These are phyloP conservation scores for Podarcis raffonei DNA, from an alignment of 2,113 vertebrate species.

Conservation along the genomic window DNA sequence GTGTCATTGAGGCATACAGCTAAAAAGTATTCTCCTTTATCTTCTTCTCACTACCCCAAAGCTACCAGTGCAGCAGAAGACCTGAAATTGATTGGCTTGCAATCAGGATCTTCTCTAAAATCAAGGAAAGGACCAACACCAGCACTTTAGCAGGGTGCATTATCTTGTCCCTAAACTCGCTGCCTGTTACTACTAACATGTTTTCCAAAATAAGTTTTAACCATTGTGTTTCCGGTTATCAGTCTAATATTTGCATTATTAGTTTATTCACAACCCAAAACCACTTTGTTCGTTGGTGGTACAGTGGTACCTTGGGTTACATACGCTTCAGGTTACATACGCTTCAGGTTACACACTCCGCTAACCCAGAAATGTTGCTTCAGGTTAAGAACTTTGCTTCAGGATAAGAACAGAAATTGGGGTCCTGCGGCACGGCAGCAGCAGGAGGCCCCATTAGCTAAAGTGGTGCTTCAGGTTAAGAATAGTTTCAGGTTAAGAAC, in stretches of 20 bases:
- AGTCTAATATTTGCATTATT: neutral
- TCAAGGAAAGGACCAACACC: neutral
- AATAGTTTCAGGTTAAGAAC: too few relatives aligned
- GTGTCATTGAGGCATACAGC: neutral
- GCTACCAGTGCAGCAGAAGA: neutral
- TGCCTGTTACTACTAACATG: neutral
- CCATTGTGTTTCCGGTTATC: neutral
- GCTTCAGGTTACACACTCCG: too few relatives aligned
- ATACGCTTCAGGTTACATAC: too few relatives aligned
- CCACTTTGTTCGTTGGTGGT: neutral
- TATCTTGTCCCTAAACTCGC: neutral
- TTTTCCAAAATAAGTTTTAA: neutral
- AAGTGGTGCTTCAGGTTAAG: too few relatives aligned
- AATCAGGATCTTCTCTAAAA: neutral
- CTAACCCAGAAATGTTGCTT: too few relatives aligned
- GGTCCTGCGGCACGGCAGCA: too few relatives aligned
- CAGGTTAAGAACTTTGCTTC: too few relatives aligned
- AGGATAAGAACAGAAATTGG: too few relatives aligned
- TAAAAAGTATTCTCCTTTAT: neutral
- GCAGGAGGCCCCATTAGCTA: too few relatives aligned
- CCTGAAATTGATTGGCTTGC: neutral
- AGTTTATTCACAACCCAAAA: neutral
- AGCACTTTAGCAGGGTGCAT: neutral
- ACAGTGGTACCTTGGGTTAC: too few relatives aligned
- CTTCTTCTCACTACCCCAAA: neutral